Evolutionary conservation across 2,888 invertebrate genomes (phyloP), one percentile per base, ranked within the genome.

Genomic region (Tinea pellionella): DNA sequence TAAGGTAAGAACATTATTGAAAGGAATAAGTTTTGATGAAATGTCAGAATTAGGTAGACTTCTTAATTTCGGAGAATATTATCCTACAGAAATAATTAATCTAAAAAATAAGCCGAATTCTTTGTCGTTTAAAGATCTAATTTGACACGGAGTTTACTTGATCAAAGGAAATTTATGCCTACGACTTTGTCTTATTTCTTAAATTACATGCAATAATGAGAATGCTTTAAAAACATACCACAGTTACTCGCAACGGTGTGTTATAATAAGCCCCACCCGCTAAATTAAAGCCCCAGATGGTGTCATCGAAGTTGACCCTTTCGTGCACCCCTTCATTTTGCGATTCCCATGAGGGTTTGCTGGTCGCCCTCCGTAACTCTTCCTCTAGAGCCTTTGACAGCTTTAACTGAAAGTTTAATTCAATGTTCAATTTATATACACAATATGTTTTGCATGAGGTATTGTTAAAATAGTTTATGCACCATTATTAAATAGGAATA

Each of bases 251-350:
- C 16, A 74, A 62, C 0, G 74, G 71, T 0, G 71, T 70, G 11
- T 70, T 63, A 60, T 74, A 73, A 61, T 68, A 69, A 0, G 67
- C 61, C 4, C 74, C 74, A 0, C 74, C 74, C 15, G 72, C 72
- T 16, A 74, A 61, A 43, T 69, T 67, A 62, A 74, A 73, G 0
- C 74, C 74, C 74, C 74, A 74, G 42, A 74, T 68, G 11, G 74
- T 74, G 63, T 74, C 74, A 30, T 74, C 71, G 58, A 74, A 74
- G 63, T 67, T 74, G 42, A 74, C 70, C 58, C 69, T 66, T 62
- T 74, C 74, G 59, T 73, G 74, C 8, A 74, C 68, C 1, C 74
- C 74, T 59, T 71, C 74, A 57, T 74, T 74, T 13, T 63, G 60
- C 0, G 73, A 73, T 62, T 72, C 69, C 74, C 74, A 74, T 3